Evolutionary conservation across 2,113 vertebrate genomes (phyloP), one percentile per base, ranked within the genome.

Genomic region (Mustela nigripes): DNA sequence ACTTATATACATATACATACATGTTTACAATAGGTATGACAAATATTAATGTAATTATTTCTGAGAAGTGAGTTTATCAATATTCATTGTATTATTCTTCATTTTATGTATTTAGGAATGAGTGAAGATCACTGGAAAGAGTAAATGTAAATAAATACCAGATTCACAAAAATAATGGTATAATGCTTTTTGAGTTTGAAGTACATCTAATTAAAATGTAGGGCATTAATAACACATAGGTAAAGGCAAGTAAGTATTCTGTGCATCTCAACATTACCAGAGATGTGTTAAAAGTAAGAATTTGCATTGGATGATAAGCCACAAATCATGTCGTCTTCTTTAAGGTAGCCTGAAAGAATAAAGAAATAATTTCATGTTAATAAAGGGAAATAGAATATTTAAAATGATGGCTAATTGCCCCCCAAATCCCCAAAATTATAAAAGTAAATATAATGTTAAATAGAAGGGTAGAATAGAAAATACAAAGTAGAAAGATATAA

Each of bases 61-160:
- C 78, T 83, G 67, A 93, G 48, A 93, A 96, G 12, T 93, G 56
- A 89, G 33, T 63, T 86, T 87, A 87, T 62, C 14, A 9, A 80
- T 80, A 7, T 50, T 60, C 8, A 62, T 15, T 53, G 33, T 39
- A 33, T 21, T 92, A 10, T 79, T 71, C 10, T 71, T 69, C 21
- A 69, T 58, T 18, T 26, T 36, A 0, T 36, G 18, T 85, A 33
- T 9, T 39, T 63, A 12, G 10, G 31, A 91, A 39, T 69, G 53
- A 81, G 26, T 28, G 21, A 42, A 58, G 73, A 81, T 16, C 18
- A 42, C 4, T 36, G 14, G 62, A 53, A 62, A 48, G 31, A 18
- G 26, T 50, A 87, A 76, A 33, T 39, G 9, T 86, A 50, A 69
- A 42, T 63, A 62, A 62, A 79, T 53, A n/a, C 33, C 9, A 81